Percentiles rank a stretch among this genome's conserved stretches.
phyloP scores from a whole-genome alignment of 2,113 vertebrate genomes.

The Azemiops feae region DNA sequence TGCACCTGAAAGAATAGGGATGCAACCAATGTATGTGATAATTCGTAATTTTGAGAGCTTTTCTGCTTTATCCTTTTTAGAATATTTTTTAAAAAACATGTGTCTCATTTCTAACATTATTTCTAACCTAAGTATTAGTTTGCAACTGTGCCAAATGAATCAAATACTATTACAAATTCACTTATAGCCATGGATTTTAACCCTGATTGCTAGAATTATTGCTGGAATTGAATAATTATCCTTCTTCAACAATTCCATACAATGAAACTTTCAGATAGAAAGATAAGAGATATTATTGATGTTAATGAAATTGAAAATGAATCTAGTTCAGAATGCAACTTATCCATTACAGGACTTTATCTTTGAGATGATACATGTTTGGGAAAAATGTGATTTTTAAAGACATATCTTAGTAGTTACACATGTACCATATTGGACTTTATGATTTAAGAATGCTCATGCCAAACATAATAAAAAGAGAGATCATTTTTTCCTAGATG shows the following conservation, averaged over 20 bases:
- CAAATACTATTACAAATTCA: background rate
- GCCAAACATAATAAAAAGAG: conserved; percentile 18
- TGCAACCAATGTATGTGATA: conserved; percentile 4
- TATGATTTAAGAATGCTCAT: background rate
- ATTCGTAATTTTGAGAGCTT: background rate
- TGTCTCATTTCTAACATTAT: rapidly evolving
- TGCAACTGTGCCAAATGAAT: background rate
- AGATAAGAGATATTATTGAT: background rate
- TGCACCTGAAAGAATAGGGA: background rate
- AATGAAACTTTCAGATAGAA: background rate
- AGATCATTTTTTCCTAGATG: background rate
- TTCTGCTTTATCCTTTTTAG: background rate
- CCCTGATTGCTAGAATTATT: background rate
- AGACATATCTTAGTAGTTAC: background rate
- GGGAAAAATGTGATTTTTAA: background rate
- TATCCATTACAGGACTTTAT: background rate
- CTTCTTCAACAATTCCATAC: background rate
- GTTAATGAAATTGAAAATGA: background rate
- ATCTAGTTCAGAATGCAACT: background rate
- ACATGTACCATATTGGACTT: background rate
- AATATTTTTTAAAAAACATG: background rate
- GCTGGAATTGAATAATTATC: background rate
- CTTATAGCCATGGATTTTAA: background rate
- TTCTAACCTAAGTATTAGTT: background rate
- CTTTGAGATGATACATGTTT: background rate